Base-by-base conservation (phyloP, 2,797 vertebrate genomes). In the Neomorphus geoffroyi region DNA sequence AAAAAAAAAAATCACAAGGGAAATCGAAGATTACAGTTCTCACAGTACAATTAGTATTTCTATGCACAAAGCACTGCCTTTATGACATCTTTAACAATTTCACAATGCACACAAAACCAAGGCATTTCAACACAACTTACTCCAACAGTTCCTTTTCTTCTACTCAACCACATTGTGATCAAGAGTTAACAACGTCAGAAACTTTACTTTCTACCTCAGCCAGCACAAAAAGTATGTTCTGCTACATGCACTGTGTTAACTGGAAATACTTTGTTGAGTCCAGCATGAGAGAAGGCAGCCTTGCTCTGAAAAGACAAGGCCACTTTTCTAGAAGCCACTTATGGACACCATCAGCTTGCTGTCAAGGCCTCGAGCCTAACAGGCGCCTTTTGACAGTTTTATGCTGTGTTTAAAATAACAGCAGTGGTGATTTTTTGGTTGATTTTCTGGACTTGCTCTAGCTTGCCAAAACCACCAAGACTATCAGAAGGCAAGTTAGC, bases 31-130 rank as follows among this genome's bases (percentile, higher is more conserved):
- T 86, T 93, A 32, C 28, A 57, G 86, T 93, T 96, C 95, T 94
- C 95, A 86, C 69, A 96, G 88, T 79, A 90, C 86, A 88, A 92
- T 92, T 78, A 94, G 86, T 78, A 89, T 85, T 88, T 82, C 74
- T 83, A 72, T 72, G 83, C 65, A 85, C 74, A 74, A 90, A 93
- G 92, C 71, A 58, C 84, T 60, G 80, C 27, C 93, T 95, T 96
- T 94, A 93, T 86, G 87, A 69, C 3, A 86, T 50, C 84, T 91
- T 72, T 24, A 69, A 79, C 62, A 84, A 92, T 90, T 96, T 96
- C 94, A 91, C 86, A 92, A 95, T 1, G 15, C n/a, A 78, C 11
- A 43, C 66, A 93, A 86, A 94, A 48, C 30, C 65, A 43, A 62
- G 60, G 62, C 69, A 81, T 94, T 93, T 93, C 92, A 75, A 91